A percentile compares a stretch with the other conserved stretches of the same genome.
These are phyloP conservation scores for Anoplopoma fimbria DNA, from an alignment of 2,113 vertebrate species.

Conservation along the genomic window DNA sequence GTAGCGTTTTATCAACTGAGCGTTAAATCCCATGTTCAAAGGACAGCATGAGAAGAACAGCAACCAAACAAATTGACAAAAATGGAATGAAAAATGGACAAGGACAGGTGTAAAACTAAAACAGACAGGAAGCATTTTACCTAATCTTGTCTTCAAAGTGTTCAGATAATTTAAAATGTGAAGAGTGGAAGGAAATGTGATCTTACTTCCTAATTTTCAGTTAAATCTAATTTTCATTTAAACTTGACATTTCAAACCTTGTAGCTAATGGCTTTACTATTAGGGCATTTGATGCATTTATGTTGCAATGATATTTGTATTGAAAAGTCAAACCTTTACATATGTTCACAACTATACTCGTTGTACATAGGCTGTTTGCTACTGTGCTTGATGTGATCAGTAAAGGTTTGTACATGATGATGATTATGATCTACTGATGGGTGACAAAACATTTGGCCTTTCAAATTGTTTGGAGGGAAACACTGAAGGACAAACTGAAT, in stretches of 20 bases:
- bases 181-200: neutral
- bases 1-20: neutral
- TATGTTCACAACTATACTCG: neutral
- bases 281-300: neutral
- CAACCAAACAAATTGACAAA: no score
- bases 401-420: constrained; percentile 18
- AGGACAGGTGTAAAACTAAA: neutral
- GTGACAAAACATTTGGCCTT: constrained; percentile 27
- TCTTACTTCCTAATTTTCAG: neutral
- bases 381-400: constrained; percentile 37
- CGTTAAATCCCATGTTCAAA: neutral
- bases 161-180: neutral
- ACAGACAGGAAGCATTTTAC: neutral
- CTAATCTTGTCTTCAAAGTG: neutral
- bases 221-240: neutral
- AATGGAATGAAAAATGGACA: neutral
- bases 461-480: constrained; percentile 10
- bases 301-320: neutral
- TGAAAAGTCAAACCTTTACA: neutral
- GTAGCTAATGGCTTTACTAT: neutral
- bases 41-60: neutral
- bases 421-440: constrained; percentile 27
- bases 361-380: constrained; percentile 2
- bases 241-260: neutral
- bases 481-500: constrained; percentile 10